Base-by-base conservation (phyloP, 2,797 vertebrate genomes). In the Zalophus californianus region DNA sequence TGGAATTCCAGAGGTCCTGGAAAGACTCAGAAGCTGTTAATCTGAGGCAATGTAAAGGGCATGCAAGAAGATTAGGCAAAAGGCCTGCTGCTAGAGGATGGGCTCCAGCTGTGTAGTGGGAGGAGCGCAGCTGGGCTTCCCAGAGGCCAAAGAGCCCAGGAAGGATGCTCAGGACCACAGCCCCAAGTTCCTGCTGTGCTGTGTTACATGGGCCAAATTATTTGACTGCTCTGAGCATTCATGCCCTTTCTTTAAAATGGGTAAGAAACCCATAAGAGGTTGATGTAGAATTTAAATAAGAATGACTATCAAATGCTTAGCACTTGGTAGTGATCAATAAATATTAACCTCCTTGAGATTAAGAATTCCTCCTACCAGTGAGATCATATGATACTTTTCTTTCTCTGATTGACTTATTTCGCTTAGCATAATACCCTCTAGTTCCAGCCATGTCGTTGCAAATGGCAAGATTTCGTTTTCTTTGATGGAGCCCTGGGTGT, bases 51-150 rank as follows among this genome's bases (percentile, higher is more conserved):
- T 38, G 52, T 48, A 60, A 56, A 90, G 44, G 48, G 0, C 20
- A 0, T 2, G 10, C 21, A 10, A 7, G 7, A 20, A 7, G 7
- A 20, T 18, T 7, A 1, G 1, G 4, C 25, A n/a, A 9, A 50
- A 27, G 1, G 0, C 14, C 27, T n/a, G 44, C 20, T 12, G 3
- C 2, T 32, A 25, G 9, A 14, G 0, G 12, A 3, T 0, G 1
- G 13, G 18, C 10, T 1, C 16, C 3, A 44, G 60, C 38, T 16
- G 4, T 29, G 38, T n/a, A 7, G 1, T 3, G 60, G 29, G 9
- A 2, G 35, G 44, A 18, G 18, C 38, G 25, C 5, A 1, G 0
- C 32, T 12, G 44, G 38, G 72, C 10, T 89, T 50, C 52, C n/a
- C 2, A 16, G 66, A 21, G 18, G 4, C 2, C 23, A 29, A 29